phyloP scores from a whole-genome alignment of 2,797 vertebrate genomes.

The Onychomys torridus region DNA sequence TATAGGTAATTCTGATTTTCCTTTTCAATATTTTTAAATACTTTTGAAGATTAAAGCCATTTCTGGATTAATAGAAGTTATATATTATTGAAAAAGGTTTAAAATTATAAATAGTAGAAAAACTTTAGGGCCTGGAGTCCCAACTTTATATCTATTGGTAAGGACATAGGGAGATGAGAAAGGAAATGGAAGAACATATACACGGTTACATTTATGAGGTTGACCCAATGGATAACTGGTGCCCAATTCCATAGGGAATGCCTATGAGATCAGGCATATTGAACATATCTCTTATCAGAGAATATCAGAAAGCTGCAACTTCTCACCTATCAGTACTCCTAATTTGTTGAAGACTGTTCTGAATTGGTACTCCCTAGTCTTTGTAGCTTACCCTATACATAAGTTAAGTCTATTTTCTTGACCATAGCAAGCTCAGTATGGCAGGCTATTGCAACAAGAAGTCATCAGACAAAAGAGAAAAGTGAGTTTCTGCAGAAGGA shows the following conservation, averaged over 20 bases:
- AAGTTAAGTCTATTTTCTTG: background rate
- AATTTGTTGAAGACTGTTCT: background rate
- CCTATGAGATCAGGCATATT: background rate
- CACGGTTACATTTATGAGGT: background rate
- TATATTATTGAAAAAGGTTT: background rate
- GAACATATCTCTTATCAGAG: background rate
- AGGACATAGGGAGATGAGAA: background rate
- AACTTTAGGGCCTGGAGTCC: background rate
- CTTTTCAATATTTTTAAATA: constrained; percentile 42
- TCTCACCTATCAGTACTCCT: background rate
- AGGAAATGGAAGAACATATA: background rate
- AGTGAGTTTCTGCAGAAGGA: background rate
- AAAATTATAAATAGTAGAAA: background rate
- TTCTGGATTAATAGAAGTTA: background rate
- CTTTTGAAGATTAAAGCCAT: constrained; percentile 16
- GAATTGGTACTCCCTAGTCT: background rate
- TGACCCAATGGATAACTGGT: too few species aligned
- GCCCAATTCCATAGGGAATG: background rate
- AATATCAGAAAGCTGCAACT: background rate
- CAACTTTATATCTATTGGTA: background rate
- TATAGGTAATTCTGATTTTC: background rate
- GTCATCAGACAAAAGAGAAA: background rate
- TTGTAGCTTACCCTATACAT: background rate
- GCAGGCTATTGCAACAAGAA: background rate
- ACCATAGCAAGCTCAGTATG: background rate